Percentiles rank a stretch among this genome's conserved stretches.
Evolutionary conservation across 2,888 invertebrate genomes (phyloP).

Genomic region (Blera fallax): DNA sequence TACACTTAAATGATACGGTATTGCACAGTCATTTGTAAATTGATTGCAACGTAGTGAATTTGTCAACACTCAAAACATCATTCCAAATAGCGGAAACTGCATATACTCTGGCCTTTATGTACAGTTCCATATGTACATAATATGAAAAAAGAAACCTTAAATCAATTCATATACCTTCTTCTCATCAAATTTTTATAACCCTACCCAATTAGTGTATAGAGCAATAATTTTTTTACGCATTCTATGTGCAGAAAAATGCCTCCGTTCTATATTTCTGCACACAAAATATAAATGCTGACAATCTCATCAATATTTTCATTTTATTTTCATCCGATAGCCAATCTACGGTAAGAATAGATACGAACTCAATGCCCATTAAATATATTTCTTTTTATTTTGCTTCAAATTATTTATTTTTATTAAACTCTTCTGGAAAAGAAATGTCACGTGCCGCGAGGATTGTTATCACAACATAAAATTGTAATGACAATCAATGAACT

Average conservation of each 20-base stretch:
- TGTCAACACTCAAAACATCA: no score
- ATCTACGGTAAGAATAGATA: background rate
- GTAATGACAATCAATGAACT: constrained; percentile 59
- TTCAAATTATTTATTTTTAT: constrained; percentile 33
- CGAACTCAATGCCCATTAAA: constrained; percentile 9
- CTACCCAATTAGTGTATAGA: background rate
- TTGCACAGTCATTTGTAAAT: no score
- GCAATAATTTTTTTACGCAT: background rate
- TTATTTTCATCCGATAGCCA: constrained; percentile 5
- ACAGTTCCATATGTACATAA: no score
- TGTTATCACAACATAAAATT: constrained; percentile 64
- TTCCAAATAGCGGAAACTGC: no score
- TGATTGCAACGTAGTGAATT: no score
- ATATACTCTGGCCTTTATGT: no score
- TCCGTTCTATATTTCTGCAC: no score
- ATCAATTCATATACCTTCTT: no score
- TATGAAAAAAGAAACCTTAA: no score
- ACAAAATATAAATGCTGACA: background rate
- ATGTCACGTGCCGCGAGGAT: constrained; percentile 50
- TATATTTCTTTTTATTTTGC: background rate
- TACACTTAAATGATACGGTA: no score
- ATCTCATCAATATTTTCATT: constrained; percentile 9
- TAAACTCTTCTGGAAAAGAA: constrained; percentile 7
- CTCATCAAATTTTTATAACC: background rate
- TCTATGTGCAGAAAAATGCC: background rate